These are phyloP conservation scores for Chloroceryle amazona DNA, from an alignment of 2,797 vertebrate genomes.

Conservation along the genomic window DNA sequence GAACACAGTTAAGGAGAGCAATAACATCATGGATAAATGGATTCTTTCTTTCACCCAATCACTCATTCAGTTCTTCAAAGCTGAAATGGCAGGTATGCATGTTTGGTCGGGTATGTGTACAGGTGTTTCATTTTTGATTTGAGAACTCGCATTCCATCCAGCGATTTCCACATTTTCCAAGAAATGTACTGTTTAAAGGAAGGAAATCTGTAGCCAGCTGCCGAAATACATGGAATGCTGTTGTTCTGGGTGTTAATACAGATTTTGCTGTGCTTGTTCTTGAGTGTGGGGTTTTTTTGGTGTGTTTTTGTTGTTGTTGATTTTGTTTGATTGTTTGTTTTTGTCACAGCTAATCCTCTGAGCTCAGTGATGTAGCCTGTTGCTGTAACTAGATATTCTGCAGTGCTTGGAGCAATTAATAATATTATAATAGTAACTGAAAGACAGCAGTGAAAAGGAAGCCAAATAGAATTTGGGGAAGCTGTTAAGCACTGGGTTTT, in stretches of 20 bases:
- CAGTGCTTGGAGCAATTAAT: neutral
- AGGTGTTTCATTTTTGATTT: neutral
- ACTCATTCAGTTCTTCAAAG: slow-evolving; percentile 93
- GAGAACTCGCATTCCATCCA: neutral
- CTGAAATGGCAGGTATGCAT: slow-evolving; percentile 92
- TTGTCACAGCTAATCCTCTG: neutral
- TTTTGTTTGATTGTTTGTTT: neutral
- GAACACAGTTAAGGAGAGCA: slow-evolving; percentile 85
- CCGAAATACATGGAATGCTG: neutral
- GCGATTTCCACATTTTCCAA: neutral
- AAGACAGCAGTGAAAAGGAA: neutral
- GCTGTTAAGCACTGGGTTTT: neutral
- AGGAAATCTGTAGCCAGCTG: neutral
- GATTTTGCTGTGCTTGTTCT: neutral
- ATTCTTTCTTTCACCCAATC: slow-evolving; percentile 97
- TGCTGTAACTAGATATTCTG: slow-evolving; percentile 1
- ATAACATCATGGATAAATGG: slow-evolving; percentile 98
- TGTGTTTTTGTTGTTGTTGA: neutral
- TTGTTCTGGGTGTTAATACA: neutral
- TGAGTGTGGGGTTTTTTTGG: neutral
- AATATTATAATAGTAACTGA: neutral
- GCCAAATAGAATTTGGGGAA: neutral
- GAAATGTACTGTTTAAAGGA: neutral
- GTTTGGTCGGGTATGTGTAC: neutral
- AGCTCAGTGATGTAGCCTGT: neutral